Base-by-base conservation (phyloP, 2,888 invertebrate genomes). In the Diaprepes abbreviatus region DNA sequence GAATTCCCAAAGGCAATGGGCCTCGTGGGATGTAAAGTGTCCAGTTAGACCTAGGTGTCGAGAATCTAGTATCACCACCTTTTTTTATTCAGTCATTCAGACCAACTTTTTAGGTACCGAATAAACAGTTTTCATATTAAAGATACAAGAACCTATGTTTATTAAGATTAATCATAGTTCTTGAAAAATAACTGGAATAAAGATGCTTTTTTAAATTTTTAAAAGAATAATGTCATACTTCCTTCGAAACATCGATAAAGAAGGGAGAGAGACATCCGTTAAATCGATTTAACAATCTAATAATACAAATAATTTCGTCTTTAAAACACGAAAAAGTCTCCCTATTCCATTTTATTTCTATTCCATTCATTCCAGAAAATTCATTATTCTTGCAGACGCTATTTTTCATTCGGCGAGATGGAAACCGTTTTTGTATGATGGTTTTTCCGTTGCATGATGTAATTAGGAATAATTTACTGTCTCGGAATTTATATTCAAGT, bases 301-400 rank as follows among this genome's bases (percentile, higher is more conserved):
- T 50, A 50, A 50, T 50, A 28, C 48, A 14, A 50, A 50, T 28
- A 50, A 50, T 9, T 50, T 16, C 7, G 48, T 24, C 28, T 14
- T 28, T 55, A 38, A 36, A 55, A 55, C 54, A 36, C 24, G 36
- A 17, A 55, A 55, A 55, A 28, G 38, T 38, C 21, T 21, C n/a
- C 64, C 45, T 54, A 38, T 54, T 54, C 62, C 54, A 63, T 54
- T 63, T 63, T 63, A 63, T 54, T 65, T 65, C 64, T 57, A 57
- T 45, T 57, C 45, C 19, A 31, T 64, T 45, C 43, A 55, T 40
- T 64, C 33, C 33, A n/a, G 43, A 33, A 62, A 64, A 64, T 55
- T 38, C 64, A 55, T 64, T 57, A 65, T 65, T 55, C 35, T 35
- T 19, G 7, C 10, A 21, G 64, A 57, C 55, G 62, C 40, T 28